Percentiles rank a stretch among this genome's conserved stretches.
These are phyloP conservation scores for Thalpophila matura DNA, from an alignment of 2,888 invertebrate genomes.

Conservation along the genomic window DNA sequence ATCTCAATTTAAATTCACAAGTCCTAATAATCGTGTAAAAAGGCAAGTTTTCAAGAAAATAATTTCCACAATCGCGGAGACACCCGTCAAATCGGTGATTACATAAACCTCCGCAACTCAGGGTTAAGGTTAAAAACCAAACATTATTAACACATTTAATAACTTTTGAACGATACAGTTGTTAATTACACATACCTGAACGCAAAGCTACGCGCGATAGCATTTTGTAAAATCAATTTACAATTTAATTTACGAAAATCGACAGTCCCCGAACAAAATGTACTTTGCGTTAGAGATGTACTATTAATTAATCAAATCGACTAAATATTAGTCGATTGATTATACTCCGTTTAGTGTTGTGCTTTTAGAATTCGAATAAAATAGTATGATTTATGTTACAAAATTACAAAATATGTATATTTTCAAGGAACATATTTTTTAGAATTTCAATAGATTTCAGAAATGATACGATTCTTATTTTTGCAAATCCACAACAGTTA, in stretches of 20 bases:
- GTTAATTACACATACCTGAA: slow-evolving; percentile 89
- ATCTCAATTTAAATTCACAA: background rate
- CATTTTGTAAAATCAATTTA: slow-evolving; percentile 88
- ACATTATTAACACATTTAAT: slow-evolving; percentile 29
- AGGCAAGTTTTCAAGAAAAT: slow-evolving; percentile 26
- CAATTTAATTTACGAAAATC: slow-evolving; percentile 72
- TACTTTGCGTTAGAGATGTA: slow-evolving; percentile 82
- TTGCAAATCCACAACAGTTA: slow-evolving; percentile 17
- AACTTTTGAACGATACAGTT: slow-evolving; percentile 21
- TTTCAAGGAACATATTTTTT: background rate
- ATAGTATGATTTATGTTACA: no score
- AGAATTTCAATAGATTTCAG: background rate
- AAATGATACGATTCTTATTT: no score
- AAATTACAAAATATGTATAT: no score
- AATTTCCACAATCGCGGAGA: slow-evolving; percentile 54
- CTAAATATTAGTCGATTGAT: slow-evolving; percentile 14
- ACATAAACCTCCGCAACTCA: slow-evolving; percentile 86
- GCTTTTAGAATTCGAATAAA: background rate
- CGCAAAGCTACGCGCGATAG: slow-evolving; percentile 93
- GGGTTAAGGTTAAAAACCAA: slow-evolving; percentile 73
- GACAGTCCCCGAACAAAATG: slow-evolving; percentile 76
- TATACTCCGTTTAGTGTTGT: background rate
- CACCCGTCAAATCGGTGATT: slow-evolving; percentile 85
- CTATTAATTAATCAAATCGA: slow-evolving; percentile 14
- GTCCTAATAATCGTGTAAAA: slow-evolving; percentile 3